A percentile compares a stretch with the other conserved stretches of the same genome.
phyloP scores from a whole-genome alignment of 2,797 vertebrate species.

The Sebastes minor region DNA sequence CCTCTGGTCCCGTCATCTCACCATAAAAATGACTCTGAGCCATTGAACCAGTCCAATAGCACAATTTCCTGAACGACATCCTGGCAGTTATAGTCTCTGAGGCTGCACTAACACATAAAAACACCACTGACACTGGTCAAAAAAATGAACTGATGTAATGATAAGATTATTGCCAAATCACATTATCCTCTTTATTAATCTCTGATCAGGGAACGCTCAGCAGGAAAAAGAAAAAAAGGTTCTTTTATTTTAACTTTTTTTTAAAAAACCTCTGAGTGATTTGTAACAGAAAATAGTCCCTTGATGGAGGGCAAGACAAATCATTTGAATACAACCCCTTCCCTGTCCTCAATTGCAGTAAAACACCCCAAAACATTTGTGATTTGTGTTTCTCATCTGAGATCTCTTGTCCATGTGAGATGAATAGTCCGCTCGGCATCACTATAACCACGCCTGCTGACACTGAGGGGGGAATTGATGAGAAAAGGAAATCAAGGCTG shows the following conservation, averaged over 20 bases:
- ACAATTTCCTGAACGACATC: conserved; percentile 24
- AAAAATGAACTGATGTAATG: background rate
- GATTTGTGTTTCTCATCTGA: background rate
- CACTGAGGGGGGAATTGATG: conserved; percentile 22
- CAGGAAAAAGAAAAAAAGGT: background rate
- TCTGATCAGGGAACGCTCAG: background rate
- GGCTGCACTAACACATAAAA: background rate
- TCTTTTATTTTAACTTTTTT: background rate
- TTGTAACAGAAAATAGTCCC: background rate
- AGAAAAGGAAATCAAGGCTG: conserved; percentile 60
- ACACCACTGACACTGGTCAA: background rate
- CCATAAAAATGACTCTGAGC: conserved; percentile 18
- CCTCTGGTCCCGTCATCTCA: conserved; percentile 19
- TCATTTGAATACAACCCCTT: background rate
- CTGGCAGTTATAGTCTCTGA: background rate
- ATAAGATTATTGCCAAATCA: conserved; percentile 9
- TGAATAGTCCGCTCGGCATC: conserved; percentile 1
- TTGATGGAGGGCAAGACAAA: background rate
- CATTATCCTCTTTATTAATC: background rate
- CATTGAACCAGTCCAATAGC: conserved; percentile 9
- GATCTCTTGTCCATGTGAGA: conserved; percentile 13
- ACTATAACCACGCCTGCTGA: conserved; percentile 38
- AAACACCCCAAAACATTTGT: background rate
- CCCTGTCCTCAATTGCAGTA: background rate
- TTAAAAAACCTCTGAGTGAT: background rate